phyloP scores from a whole-genome alignment of 1,140 invertebrate species.

The Cylas formicarius region DNA sequence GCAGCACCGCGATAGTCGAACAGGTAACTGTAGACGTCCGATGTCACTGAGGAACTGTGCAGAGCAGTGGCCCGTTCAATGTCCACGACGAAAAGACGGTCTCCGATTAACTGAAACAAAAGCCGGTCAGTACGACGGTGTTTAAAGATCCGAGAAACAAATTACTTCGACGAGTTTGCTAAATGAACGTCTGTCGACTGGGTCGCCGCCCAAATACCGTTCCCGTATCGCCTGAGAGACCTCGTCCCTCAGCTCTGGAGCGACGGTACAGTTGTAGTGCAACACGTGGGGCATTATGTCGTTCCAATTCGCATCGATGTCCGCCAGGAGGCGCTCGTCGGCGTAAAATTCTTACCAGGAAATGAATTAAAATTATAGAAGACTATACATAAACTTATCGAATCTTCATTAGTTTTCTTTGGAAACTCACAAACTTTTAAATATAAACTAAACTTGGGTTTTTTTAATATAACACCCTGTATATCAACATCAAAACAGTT shows the following conservation, averaged over 20 bases:
- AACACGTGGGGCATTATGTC: slow-evolving; percentile 31
- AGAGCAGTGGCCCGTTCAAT: slow-evolving; percentile 49
- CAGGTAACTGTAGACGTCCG: slow-evolving; percentile 54
- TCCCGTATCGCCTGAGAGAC: slow-evolving; percentile 29
- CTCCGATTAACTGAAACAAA: slow-evolving; percentile 46
- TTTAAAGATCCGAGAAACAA: too few relatives aligned
- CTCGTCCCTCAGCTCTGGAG: slow-evolving; percentile 12
- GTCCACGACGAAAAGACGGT: slow-evolving; percentile 51
- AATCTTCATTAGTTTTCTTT: not conserved
- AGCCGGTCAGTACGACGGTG: not conserved
- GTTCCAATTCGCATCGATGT: slow-evolving; percentile 30
- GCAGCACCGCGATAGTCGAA: slow-evolving; percentile 45
- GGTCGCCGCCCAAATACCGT: slow-evolving; percentile 26
- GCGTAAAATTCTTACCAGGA: slow-evolving; percentile 31
- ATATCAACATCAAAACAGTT: too few relatives aligned
- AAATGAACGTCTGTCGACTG: slow-evolving; percentile 24
- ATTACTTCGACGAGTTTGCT: slow-evolving; percentile 20
- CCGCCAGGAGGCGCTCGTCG: slow-evolving; percentile 23
- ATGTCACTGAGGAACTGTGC: slow-evolving; percentile 47
- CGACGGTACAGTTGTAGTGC: slow-evolving; percentile 30
- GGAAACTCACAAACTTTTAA: too few relatives aligned
- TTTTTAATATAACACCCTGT: too few relatives aligned
- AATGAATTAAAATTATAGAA: slow-evolving; percentile 2
- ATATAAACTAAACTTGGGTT: too few relatives aligned
- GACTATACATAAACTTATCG: not conserved